Percentiles rank a stretch among this genome's conserved stretches.
phyloP scores from a whole-genome alignment of 2,797 vertebrate species.

The Amniataba percoides region DNA sequence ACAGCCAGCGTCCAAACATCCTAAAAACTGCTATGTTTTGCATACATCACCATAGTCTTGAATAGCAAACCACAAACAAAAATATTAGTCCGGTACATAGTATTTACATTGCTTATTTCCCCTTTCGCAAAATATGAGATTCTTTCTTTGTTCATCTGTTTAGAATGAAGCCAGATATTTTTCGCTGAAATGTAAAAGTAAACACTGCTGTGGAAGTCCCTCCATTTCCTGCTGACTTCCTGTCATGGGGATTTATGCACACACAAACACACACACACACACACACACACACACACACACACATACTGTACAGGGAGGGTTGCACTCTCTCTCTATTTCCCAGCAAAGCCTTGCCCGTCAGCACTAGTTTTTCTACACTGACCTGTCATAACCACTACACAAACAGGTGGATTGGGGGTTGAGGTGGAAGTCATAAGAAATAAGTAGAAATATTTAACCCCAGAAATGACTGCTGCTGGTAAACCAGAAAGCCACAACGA shows the following conservation, averaged over 20 bases:
- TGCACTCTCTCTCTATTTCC: constrained; percentile 69
- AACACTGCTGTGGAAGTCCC: constrained; percentile 85
- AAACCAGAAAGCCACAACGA: constrained; percentile 14
- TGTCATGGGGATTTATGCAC: constrained; percentile 78
- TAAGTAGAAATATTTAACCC: constrained; percentile 56
- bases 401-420: constrained; percentile 77
- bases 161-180: constrained; percentile 78
- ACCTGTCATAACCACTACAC: constrained; percentile 78
- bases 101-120: constrained; percentile 62
- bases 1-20: constrained; percentile 22
- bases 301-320: constrained; percentile 54
- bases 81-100: constrained; percentile 61
- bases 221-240: constrained; percentile 86
- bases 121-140: constrained; percentile 58
- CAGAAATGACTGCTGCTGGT: constrained; percentile 12
- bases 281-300: constrained; percentile 46
- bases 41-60: constrained; percentile 41
- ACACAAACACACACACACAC: constrained; percentile 49
- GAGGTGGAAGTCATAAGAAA: constrained; percentile 69
- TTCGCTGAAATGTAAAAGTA: constrained; percentile 81
- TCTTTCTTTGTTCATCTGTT: constrained; percentile 69
- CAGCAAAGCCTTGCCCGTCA: constrained; percentile 77
- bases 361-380: constrained; percentile 76
- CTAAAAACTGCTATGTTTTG: constrained; percentile 35
- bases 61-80: constrained; percentile 59